A percentile compares a stretch with the other conserved stretches of the same genome.
Evolutionary conservation across 2,888 invertebrate species (phyloP).

Genomic region (Melipona beecheii): DNA sequence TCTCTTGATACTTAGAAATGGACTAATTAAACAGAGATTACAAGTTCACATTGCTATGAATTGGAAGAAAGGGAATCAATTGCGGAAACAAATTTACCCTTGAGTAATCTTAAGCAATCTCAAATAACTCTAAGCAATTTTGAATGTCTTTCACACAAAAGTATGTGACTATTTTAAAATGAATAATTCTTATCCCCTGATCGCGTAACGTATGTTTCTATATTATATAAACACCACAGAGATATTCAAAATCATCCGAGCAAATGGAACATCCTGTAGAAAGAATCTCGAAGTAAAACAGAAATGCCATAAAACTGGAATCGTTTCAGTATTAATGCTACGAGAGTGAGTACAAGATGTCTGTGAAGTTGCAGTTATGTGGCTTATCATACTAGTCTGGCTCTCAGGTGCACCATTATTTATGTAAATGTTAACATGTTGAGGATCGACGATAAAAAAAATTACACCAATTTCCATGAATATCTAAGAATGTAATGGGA

Average conservation of each 20-base stretch:
- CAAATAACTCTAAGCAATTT: not conserved
- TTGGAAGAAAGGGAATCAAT: not conserved
- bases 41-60: not conserved
- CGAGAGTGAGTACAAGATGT: constrained; percentile 46
- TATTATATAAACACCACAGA: not conserved
- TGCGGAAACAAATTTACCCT: not conserved
- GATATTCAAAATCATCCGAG: not conserved
- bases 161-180: not conserved
- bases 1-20: not conserved
- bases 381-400: constrained; percentile 66
- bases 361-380: constrained; percentile 55
- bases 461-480: not conserved
- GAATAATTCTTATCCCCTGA: not conserved
- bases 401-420: constrained; percentile 66
- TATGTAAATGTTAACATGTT: constrained; percentile 60
- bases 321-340: constrained; percentile 60
- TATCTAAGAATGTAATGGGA: constrained; percentile 11
- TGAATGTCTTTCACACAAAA: not conserved
- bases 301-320: constrained; percentile 31
- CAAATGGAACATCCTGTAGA: not conserved
- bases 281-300: constrained; percentile 20
- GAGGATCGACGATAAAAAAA: constrained; percentile 33
- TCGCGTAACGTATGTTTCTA: too few species aligned
- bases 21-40: not conserved
- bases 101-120: not conserved